Percentiles rank a stretch among this genome's conserved stretches.
Evolutionary conservation across 2,888 invertebrate genomes (phyloP).

Genomic region (Ephialtes manifestator): DNA sequence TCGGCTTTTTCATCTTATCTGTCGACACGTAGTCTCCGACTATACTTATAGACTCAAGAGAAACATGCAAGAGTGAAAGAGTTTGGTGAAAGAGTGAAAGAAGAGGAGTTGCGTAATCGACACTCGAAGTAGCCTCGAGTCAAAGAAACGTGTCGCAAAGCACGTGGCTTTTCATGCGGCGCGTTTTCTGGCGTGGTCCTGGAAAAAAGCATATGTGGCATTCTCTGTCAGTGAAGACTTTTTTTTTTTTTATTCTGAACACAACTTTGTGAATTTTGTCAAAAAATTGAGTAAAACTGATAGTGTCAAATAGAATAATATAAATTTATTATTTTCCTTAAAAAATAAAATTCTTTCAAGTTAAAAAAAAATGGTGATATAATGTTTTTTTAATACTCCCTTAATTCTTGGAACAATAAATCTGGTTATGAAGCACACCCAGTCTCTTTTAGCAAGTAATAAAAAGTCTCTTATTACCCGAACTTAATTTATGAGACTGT

Average conservation of each 20-base stretch:
- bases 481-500: background rate
- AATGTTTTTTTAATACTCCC: too few species aligned
- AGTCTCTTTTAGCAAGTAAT: background rate
- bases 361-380: too few species aligned
- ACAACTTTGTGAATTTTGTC: too few species aligned
- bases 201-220: background rate
- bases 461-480: background rate
- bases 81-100: conserved; percentile 50
- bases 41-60: background rate
- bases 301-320: too few species aligned
- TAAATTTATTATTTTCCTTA: too few species aligned
- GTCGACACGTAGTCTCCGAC: background rate
- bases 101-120: conserved; percentile 38
- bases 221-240: too few species aligned
- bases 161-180: conserved; percentile 70
- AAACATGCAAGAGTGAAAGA: conserved; percentile 26
- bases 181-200: background rate
- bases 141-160: conserved; percentile 74
- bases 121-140: conserved; percentile 36
- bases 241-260: too few species aligned
- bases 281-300: too few species aligned
- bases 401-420: too few species aligned
- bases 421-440: too few species aligned
- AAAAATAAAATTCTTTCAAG: too few species aligned
- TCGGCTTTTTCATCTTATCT: conserved; percentile 29